These are phyloP conservation scores for Pavo muticus DNA, from an alignment of 2,113 vertebrate species.

Conservation along the genomic window DNA sequence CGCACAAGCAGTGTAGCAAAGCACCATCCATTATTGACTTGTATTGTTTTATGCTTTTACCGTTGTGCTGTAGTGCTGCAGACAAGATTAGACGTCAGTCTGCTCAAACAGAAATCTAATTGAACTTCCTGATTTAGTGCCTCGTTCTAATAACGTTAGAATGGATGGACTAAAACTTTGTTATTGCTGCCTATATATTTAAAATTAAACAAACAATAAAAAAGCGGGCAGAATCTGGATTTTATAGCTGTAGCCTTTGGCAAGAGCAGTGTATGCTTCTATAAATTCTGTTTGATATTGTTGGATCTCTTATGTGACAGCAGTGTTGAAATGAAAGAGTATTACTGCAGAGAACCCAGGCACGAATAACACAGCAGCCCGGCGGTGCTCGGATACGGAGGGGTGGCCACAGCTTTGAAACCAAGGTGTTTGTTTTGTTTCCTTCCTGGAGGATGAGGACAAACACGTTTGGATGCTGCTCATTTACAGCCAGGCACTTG, in stretches of 20 bases:
- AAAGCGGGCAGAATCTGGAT: background rate
- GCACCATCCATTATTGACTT: background rate
- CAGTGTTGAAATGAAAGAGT: conserved; percentile 27
- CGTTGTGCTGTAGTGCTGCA: background rate
- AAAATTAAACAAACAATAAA: conserved; percentile 32
- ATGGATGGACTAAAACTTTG: background rate
- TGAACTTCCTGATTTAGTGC: background rate
- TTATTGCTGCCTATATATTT: background rate
- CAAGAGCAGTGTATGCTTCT: conserved; percentile 26
- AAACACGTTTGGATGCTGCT: background rate
- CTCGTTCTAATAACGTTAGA: background rate
- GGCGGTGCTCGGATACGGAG: background rate
- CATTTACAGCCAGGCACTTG: background rate
- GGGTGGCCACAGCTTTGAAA: background rate
- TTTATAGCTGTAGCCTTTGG: conserved; percentile 36
- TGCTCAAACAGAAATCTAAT: conserved; percentile 12
- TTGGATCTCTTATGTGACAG: conserved; percentile 19
- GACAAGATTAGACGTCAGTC: background rate
- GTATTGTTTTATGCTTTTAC: background rate
- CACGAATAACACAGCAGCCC: background rate
- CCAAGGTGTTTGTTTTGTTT: background rate
- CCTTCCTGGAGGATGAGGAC: background rate
- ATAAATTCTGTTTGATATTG: conserved; percentile 50
- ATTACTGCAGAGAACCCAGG: conserved; percentile 22
- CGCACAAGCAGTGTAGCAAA: background rate